Conservation (phyloP, 2,113 vertebrate species). For the Holacanthus passer region DNA sequence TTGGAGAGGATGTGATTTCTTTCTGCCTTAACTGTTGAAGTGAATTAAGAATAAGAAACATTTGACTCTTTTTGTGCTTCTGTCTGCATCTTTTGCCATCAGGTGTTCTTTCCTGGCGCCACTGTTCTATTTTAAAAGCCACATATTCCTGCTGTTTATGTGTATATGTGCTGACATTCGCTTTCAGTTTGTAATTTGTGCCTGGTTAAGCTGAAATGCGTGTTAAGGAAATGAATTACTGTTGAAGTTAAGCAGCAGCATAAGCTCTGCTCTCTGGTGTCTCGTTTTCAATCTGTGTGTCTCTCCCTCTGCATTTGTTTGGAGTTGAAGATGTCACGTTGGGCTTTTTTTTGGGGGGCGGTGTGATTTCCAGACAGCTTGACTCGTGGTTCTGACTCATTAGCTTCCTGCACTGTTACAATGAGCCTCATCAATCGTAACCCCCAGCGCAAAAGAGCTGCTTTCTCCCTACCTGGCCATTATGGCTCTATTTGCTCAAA, state of each 20-base stretch:
- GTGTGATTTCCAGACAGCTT: conserved; percentile 82
- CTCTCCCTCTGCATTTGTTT: conserved; percentile 63
- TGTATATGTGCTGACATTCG: conserved; percentile 4
- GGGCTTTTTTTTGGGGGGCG: conserved; percentile 37
- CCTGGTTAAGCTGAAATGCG: conserved; percentile 5
- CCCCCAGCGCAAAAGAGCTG: conserved; percentile 60
- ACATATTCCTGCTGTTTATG: not conserved
- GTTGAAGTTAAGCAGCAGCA: conserved; percentile 23
- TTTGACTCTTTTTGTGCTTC: not conserved
- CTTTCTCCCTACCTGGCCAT: conserved; percentile 62
- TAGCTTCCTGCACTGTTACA: conserved; percentile 80
- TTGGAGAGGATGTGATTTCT: not conserved
- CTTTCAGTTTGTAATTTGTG: conserved; percentile 23
- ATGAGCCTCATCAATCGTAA: conserved; percentile 79
- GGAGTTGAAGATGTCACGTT: conserved; percentile 54
- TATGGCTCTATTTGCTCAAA: conserved; percentile 42
- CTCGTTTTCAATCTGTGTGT: conserved; percentile 43
- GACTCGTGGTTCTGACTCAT: conserved; percentile 84
- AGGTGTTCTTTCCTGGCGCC: not conserved
- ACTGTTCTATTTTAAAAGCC: not conserved
- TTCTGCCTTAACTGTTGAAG: not conserved
- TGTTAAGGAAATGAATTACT: conserved; percentile 27
- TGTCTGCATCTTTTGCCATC: not conserved
- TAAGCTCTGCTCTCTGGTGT: conserved; percentile 31
- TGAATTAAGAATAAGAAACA: not conserved